A percentile compares a stretch with the other conserved stretches of the same genome.
Conservation (phyloP, 2,888 invertebrate species). For the Machimus rusticus region DNA sequence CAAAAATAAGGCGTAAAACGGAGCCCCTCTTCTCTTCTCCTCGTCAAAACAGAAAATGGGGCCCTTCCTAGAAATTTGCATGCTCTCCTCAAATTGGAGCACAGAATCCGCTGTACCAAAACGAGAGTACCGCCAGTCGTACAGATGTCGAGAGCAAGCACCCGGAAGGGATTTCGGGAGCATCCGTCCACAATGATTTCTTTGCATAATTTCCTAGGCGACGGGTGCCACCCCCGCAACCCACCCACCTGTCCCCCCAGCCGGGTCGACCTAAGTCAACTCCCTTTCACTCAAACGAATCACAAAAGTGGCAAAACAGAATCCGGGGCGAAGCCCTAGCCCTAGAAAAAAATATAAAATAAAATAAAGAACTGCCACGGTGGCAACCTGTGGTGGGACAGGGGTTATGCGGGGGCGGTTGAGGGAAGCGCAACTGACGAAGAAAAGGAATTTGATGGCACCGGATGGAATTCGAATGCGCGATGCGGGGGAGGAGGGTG, state of each 20-base stretch:
- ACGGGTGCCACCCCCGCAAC: slow-evolving; percentile 4
- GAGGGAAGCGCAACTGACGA: neutral
- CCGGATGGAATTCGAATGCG: neutral
- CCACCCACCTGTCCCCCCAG: slow-evolving; percentile 17
- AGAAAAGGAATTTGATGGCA: slow-evolving; percentile 24
- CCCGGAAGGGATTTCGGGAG: neutral
- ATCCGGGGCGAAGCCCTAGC: neutral
- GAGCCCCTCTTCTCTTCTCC: neutral
- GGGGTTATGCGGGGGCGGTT: neutral
- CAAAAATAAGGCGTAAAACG: neutral
- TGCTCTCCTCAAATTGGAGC: neutral
- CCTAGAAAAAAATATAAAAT: neutral
- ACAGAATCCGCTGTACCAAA: neutral
- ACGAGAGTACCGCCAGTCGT: neutral
- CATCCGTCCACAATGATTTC: neutral
- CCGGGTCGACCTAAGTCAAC: slow-evolving; percentile 42
- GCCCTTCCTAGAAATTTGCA: neutral
- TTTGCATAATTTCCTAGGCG: neutral
- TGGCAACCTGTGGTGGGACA: neutral
- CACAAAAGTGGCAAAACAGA: slow-evolving; percentile 29
- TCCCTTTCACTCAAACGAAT: slow-evolving; percentile 44
- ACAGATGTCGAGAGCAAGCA: neutral
- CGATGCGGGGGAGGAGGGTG: neutral
- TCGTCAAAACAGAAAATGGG: neutral
- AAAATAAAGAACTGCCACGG: neutral